These are phyloP conservation scores for Clistopyga incitator DNA, from an alignment of 2,888 invertebrate genomes.

Conservation along the genomic window DNA sequence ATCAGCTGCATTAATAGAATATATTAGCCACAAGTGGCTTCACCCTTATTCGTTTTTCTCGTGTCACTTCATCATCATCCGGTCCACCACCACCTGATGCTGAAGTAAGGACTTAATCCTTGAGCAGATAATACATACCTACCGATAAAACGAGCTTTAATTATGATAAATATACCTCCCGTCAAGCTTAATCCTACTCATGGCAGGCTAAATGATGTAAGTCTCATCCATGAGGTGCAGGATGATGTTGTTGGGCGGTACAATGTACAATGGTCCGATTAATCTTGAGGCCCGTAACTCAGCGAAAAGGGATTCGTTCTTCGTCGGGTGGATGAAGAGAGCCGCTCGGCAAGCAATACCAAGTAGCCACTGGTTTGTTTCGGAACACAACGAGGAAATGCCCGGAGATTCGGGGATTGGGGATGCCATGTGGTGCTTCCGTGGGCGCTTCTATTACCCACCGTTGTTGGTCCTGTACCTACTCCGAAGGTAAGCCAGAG, in stretches of 20 bases:
- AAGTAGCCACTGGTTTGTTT: slow-evolving; percentile 11
- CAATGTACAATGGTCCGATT: slow-evolving; percentile 25
- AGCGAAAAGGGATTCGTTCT: slow-evolving; percentile 16
- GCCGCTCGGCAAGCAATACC: background rate
- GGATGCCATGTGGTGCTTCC: slow-evolving; percentile 32
- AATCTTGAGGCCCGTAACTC: slow-evolving; percentile 50
- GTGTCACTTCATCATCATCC: background rate
- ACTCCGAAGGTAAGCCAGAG: slow-evolving; percentile 48
- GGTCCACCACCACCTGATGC: background rate
- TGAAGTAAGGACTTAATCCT: background rate
- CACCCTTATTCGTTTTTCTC: no score
- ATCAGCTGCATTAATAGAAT: no score
- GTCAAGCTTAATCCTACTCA: slow-evolving; percentile 3
- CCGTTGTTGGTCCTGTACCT: slow-evolving; percentile 39
- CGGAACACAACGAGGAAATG: slow-evolving; percentile 50
- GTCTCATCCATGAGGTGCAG: background rate
- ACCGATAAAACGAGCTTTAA: background rate
- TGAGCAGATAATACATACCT: slow-evolving; percentile 1
- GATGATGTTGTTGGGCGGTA: slow-evolving; percentile 1
- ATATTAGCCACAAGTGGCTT: no score
- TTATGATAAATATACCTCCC: slow-evolving; percentile 16
- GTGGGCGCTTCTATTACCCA: slow-evolving; percentile 28
- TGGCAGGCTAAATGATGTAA: background rate
- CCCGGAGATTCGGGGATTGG: slow-evolving; percentile 50
- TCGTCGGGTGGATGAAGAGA: background rate